Percentiles rank a stretch among this genome's conserved stretches.
Conservation (phyloP, 2,797 vertebrate species). For the Sebastiscus albofasciatus region DNA sequence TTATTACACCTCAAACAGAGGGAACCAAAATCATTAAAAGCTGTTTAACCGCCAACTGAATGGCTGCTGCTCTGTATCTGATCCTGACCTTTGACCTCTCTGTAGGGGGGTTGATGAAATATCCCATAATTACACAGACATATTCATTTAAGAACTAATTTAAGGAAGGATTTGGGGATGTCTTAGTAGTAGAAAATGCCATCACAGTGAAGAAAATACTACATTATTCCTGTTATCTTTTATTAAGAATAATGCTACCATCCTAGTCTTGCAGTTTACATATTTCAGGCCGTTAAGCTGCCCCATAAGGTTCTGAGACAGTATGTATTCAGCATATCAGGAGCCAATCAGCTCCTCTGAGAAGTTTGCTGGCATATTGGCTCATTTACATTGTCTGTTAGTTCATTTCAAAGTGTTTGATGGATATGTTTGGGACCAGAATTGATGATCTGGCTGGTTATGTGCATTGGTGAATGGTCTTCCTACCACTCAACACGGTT, state of each 20-base stretch:
- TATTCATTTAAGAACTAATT: neutral
- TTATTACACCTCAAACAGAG: neutral
- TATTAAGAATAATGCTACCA: neutral
- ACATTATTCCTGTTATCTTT: neutral
- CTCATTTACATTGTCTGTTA: neutral
- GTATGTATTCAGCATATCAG: neutral
- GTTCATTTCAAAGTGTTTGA: neutral
- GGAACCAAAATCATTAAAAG: neutral
- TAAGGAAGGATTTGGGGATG: neutral
- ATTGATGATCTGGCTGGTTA: neutral
- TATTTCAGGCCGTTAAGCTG: neutral
- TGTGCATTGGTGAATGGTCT: neutral
- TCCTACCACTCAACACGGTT: too few relatives aligned
- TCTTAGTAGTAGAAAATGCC: neutral
- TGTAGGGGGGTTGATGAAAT: neutral
- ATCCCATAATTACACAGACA: neutral
- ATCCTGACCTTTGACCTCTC: conserved; percentile 2
- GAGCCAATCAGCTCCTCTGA: neutral
- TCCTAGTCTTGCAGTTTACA: neutral
- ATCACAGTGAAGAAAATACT: neutral
- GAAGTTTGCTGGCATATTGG: neutral
- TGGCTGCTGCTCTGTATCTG: neutral
- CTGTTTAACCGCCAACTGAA: neutral
- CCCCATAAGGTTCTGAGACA: neutral
- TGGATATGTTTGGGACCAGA: neutral